Conservation (phyloP, 2,113 vertebrate genomes). For the Tursiops truncatus region DNA sequence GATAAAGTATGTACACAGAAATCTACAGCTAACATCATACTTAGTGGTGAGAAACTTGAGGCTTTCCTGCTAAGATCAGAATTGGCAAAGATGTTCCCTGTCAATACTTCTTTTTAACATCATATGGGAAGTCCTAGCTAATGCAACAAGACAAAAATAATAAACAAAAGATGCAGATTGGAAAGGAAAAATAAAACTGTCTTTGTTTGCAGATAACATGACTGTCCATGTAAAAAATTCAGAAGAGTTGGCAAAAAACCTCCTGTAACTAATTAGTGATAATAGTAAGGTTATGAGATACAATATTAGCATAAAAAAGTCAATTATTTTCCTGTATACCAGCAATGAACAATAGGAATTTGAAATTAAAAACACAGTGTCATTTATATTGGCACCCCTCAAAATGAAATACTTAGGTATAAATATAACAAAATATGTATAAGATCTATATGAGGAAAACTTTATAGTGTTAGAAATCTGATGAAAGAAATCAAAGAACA, state of each 20-base stretch:
- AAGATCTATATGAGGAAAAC: background rate
- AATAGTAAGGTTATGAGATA: background rate
- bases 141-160: background rate
- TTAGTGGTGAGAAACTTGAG: background rate
- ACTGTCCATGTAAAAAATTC: background rate
- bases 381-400: background rate
- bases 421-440: background rate
- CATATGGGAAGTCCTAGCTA: background rate
- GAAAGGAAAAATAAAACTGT: background rate
- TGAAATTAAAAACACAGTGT: background rate
- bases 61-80: background rate
- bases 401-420: background rate
- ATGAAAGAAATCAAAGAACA: background rate
- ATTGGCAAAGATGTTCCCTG: background rate
- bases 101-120: background rate
- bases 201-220: background rate
- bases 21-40: background rate
- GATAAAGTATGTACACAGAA: background rate
- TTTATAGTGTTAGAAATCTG: background rate
- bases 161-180: background rate
- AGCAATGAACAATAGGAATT: background rate
- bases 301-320: background rate
- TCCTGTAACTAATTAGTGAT: background rate
- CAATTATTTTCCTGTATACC: background rate
- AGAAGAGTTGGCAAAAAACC: background rate